Conservation (phyloP, 2,888 invertebrate species). For the Stenotaenia linearis region DNA sequence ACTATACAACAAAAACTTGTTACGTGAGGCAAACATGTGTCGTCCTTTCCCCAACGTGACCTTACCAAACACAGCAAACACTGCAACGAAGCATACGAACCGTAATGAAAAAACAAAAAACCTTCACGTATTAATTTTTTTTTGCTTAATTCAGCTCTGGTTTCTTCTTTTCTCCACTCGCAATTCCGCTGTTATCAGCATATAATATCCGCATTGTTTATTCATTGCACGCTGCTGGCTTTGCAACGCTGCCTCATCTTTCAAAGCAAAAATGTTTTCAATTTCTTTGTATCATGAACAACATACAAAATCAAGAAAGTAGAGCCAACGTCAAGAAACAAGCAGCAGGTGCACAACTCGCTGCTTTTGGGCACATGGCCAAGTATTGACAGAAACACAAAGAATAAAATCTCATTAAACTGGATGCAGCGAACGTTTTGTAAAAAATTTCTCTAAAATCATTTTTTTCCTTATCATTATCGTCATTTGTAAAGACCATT, state of each 20-base stretch:
- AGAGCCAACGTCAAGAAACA: slow-evolving; percentile 1
- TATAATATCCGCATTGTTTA: neutral
- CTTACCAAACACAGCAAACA: too few relatives aligned
- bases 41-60: too few relatives aligned
- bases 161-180: neutral
- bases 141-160: neutral
- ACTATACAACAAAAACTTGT: too few relatives aligned
- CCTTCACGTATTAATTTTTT: neutral
- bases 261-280: neutral
- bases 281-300: slow-evolving; percentile 22
- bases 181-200: neutral
- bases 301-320: slow-evolving; percentile 12
- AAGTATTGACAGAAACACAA: neutral
- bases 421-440: neutral
- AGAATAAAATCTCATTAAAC: slow-evolving; percentile 15
- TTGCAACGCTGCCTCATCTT: neutral
- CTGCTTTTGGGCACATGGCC: neutral
- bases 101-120: too few relatives aligned
- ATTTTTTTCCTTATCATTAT: neutral
- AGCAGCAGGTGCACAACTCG: neutral
- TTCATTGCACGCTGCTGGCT: neutral
- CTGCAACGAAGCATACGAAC: too few relatives aligned
- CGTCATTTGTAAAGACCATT: neutral
- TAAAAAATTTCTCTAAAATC: neutral
- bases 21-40: too few relatives aligned